Percentiles rank a stretch among this genome's conserved stretches.
Conservation (phyloP, 92 coral and sea anemone genomes). For the Zoanthus gigantus region DNA sequence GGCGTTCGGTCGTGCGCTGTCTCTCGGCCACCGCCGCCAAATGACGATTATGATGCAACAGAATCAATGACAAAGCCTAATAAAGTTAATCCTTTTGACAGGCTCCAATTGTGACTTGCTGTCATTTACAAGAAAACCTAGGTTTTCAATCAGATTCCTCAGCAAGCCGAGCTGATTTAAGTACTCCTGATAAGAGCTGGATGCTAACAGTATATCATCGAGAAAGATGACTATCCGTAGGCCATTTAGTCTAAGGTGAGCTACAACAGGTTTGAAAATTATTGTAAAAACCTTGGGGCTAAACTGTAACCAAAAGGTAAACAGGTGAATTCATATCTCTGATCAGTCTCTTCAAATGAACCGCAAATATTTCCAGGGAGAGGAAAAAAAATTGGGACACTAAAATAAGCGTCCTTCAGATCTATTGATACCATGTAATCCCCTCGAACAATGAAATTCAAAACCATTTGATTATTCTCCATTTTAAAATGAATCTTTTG, state of each 20-base stretch:
- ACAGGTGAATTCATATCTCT: slow-evolving; percentile 62
- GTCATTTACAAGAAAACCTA: too few relatives aligned
- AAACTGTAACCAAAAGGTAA: slow-evolving; percentile 66
- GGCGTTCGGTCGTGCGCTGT: background rate
- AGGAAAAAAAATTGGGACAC: slow-evolving; percentile 58
- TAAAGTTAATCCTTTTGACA: background rate
- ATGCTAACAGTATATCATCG: too few relatives aligned
- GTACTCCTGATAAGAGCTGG: slow-evolving; percentile 40
- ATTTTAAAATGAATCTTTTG: slow-evolving; percentile 70
- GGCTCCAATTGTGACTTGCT: too few relatives aligned
- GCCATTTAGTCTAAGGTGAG: slow-evolving; percentile 28
- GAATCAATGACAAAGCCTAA: slow-evolving; percentile 64
- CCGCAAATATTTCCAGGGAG: slow-evolving; percentile 62
- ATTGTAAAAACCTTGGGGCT: slow-evolving; percentile 71
- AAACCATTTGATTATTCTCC: slow-evolving; percentile 59
- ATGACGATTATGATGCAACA: too few relatives aligned
- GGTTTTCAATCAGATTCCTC: too few relatives aligned
- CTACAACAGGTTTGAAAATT: slow-evolving; percentile 51
- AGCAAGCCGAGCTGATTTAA: too few relatives aligned
- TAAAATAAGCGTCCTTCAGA: slow-evolving; percentile 75
- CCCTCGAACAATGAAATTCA: slow-evolving; percentile 46
- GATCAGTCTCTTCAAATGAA: slow-evolving; percentile 41
- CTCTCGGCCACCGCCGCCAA: slow-evolving; percentile 32
- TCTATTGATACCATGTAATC: slow-evolving; percentile 66
- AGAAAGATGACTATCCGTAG: slow-evolving; percentile 41